A percentile compares a stretch with the other conserved stretches of the same genome.
phyloP scores from a whole-genome alignment of 2,888 invertebrate species.

The Parapristionchus giblindavisi region DNA sequence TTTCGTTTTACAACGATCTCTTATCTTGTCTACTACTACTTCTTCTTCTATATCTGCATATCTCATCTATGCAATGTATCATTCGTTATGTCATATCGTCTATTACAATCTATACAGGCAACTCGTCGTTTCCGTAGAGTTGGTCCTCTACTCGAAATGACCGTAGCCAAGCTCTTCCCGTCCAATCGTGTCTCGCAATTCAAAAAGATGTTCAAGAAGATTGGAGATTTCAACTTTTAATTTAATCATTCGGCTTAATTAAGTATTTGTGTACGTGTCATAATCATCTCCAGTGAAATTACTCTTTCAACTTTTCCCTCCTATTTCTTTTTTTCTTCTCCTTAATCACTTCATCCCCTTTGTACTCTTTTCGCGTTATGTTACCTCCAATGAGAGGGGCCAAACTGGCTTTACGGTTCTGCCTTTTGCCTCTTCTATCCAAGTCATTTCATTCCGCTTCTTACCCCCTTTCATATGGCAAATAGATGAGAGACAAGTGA shows the following conservation, averaged over 20 bases:
- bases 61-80: not conserved
- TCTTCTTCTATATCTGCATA: not conserved
- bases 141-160: slow-evolving; percentile 67
- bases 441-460: not conserved
- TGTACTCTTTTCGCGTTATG: slow-evolving; percentile 1
- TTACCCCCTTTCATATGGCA: too few relatives aligned
- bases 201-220: slow-evolving; percentile 69
- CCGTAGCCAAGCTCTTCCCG: slow-evolving; percentile 67
- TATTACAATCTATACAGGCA: slow-evolving; percentile 50
- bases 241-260: not conserved
- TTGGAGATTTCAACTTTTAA: slow-evolving; percentile 59
- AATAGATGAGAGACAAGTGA: slow-evolving; percentile 28
- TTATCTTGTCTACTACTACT: too few relatives aligned
- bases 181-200: slow-evolving; percentile 65
- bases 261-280: slow-evolving; percentile 15
- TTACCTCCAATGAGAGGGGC: not conserved
- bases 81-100: not conserved
- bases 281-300: not conserved
- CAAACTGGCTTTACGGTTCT: slow-evolving; percentile 24
- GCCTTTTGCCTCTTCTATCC: slow-evolving; percentile 6
- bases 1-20: not conserved
- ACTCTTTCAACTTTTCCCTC: not conserved
- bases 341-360: slow-evolving; percentile 7
- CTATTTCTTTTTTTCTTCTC: slow-evolving; percentile 2
- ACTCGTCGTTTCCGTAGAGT: slow-evolving; percentile 65